Percentiles rank a stretch among this genome's conserved stretches.
Conservation (phyloP, 2,113 vertebrate species). For the Proterorhinus semilunaris region DNA sequence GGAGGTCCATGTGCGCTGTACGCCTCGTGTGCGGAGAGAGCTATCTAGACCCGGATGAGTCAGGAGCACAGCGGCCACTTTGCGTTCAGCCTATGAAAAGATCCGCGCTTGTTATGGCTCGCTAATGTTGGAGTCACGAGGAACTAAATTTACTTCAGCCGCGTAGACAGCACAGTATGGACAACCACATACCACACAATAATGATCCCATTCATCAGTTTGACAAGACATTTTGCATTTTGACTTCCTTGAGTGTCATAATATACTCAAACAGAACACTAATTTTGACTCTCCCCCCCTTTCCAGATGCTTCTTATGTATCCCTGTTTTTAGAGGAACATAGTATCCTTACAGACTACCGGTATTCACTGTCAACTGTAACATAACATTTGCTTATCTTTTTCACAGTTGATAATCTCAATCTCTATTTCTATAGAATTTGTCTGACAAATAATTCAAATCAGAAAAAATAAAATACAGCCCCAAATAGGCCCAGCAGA, state of each 20-base stretch:
- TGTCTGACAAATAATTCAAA: too few species aligned
- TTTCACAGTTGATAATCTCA: too few species aligned
- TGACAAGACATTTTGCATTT: background rate
- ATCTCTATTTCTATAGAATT: too few species aligned
- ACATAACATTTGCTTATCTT: too few species aligned
- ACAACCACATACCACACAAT: constrained; percentile 3
- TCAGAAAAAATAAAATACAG: too few species aligned
- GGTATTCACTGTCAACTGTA: too few species aligned
- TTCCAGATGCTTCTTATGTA: too few species aligned
- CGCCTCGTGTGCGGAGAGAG: background rate
- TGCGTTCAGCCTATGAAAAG: constrained; percentile 40
- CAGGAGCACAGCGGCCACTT: constrained; percentile 20
- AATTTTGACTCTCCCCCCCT: too few species aligned
- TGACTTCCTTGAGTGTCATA: background rate
- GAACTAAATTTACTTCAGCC: constrained; percentile 27
- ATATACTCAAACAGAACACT: too few species aligned
- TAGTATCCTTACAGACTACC: too few species aligned
- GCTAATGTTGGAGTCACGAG: constrained; percentile 34
- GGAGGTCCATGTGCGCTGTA: background rate
- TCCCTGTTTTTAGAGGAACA: too few species aligned
- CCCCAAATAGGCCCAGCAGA: too few species aligned
- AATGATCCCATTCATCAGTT: constrained; percentile 29
- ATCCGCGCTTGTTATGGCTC: constrained; percentile 33
- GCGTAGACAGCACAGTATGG: constrained; percentile 3
- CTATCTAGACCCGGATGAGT: constrained; percentile 11